phyloP scores from a whole-genome alignment of 2,113 vertebrate species.

The Notarius quadriscutis region DNA sequence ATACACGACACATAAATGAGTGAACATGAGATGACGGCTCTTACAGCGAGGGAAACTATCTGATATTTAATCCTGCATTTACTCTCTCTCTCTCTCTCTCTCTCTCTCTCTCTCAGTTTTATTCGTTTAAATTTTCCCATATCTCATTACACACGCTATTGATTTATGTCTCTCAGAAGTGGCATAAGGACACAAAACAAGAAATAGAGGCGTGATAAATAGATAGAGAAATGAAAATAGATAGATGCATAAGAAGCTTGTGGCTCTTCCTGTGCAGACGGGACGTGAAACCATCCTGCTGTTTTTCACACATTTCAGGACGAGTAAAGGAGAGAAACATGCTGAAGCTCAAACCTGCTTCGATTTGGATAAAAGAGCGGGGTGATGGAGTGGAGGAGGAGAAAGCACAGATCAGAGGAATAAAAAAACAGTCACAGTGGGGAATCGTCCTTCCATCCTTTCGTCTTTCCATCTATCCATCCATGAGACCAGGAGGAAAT shows the following conservation, averaged over 20 bases:
- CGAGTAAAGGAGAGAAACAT: neutral
- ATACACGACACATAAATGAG: neutral
- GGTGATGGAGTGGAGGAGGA: neutral
- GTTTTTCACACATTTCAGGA: neutral
- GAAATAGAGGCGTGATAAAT: neutral
- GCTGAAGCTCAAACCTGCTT: neutral
- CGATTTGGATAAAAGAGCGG: neutral
- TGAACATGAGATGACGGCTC: neutral
- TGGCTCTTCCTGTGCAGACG: neutral
- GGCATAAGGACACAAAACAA: neutral
- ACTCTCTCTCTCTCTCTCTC: neutral
- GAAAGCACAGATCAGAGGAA: neutral
- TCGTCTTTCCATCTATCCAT: neutral
- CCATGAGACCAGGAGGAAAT: neutral
- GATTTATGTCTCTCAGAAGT: neutral
- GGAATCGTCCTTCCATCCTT: neutral
- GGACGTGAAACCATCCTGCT: neutral
- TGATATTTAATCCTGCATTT: neutral
- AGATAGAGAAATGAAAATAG: neutral
- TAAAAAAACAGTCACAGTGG: neutral
- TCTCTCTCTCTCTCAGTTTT: neutral
- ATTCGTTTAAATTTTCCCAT: neutral
- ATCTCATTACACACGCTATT: conserved; percentile 12
- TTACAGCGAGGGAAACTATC: neutral
- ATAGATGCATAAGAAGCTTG: neutral